Conservation (phyloP, 2,888 invertebrate species). For the Phania funesta region DNA sequence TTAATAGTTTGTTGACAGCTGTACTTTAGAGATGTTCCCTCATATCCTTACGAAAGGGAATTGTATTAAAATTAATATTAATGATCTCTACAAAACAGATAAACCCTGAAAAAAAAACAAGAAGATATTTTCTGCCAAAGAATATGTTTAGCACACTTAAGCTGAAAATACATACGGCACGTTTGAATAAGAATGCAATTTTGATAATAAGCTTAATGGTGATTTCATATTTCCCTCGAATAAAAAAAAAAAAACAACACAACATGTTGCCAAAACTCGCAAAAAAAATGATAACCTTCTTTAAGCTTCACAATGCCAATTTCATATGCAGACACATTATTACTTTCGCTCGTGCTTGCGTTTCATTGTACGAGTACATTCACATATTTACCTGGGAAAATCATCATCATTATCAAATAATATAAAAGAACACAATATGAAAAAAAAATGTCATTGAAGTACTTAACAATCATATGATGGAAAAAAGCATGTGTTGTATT, state of each 20-base stretch:
- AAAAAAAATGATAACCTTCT: slow-evolving; percentile 13
- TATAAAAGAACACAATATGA: not conserved
- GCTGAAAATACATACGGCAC: not conserved
- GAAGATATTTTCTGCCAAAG: not conserved
- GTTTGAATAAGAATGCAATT: slow-evolving; percentile 54
- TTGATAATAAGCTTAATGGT: slow-evolving; percentile 62
- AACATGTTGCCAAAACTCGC: slow-evolving; percentile 57
- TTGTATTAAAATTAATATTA: slow-evolving; percentile 68
- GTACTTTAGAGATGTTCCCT: slow-evolving; percentile 79
- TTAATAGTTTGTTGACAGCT: slow-evolving; percentile 68
- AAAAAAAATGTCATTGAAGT: slow-evolving; percentile 38
- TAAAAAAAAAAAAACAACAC: slow-evolving; percentile 13
- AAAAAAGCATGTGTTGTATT: slow-evolving; percentile 61
- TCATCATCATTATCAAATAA: slow-evolving; percentile 61
- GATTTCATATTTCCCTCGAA: slow-evolving; percentile 28
- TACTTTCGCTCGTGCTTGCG: not conserved
- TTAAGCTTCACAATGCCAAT: slow-evolving; percentile 20
- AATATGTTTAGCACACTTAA: slow-evolving; percentile 15
- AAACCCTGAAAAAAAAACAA: not conserved
- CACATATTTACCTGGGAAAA: slow-evolving; percentile 47
- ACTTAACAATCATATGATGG: slow-evolving; percentile 64
- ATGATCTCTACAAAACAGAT: slow-evolving; percentile 45
- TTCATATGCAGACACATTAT: slow-evolving; percentile 56
- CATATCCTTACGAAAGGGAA: slow-evolving; percentile 77
- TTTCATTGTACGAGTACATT: not conserved